Conservation (phyloP, 1,140 invertebrate genomes). For the Hetaerina americana region DNA sequence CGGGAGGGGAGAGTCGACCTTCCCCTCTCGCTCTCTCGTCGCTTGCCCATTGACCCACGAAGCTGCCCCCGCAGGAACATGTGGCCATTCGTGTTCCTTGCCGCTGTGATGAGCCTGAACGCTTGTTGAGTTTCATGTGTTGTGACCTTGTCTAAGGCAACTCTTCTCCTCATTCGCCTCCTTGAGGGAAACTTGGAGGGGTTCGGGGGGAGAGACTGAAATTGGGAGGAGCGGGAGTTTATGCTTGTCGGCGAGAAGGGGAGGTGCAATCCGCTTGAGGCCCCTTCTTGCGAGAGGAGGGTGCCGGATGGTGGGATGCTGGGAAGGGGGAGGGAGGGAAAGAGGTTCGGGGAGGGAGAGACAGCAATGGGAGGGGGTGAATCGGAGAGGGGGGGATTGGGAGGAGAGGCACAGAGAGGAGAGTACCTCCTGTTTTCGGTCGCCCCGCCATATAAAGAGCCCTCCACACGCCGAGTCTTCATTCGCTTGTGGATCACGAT, state of each 20-base stretch:
- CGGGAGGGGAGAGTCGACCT: too few species aligned
- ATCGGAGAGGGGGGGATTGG: not conserved
- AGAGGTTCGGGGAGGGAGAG: not conserved
- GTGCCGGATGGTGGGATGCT: not conserved
- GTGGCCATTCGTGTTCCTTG: too few species aligned
- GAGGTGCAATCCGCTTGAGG: too few species aligned
- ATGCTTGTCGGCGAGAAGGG: too few species aligned
- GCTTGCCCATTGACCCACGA: too few species aligned
- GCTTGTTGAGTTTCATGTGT: too few species aligned
- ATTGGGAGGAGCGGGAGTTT: not conserved
- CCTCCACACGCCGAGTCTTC: not conserved
- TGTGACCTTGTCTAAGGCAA: not conserved
- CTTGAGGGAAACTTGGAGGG: not conserved
- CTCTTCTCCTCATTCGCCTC: not conserved
- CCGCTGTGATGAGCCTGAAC: too few species aligned
- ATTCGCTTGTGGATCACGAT: not conserved
- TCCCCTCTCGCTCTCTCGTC: too few species aligned
- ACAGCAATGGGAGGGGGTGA: not conserved
- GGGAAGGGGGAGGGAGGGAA: not conserved
- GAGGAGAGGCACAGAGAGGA: not conserved
- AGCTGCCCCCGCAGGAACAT: too few species aligned
- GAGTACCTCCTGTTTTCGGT: not conserved
- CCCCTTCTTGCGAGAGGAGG: too few species aligned
- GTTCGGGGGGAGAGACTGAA: not conserved
- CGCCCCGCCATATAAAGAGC: not conserved